A percentile compares a stretch with the other conserved stretches of the same genome.
Conservation (phyloP, 2,888 invertebrate genomes). For the Amiota communis region DNA sequence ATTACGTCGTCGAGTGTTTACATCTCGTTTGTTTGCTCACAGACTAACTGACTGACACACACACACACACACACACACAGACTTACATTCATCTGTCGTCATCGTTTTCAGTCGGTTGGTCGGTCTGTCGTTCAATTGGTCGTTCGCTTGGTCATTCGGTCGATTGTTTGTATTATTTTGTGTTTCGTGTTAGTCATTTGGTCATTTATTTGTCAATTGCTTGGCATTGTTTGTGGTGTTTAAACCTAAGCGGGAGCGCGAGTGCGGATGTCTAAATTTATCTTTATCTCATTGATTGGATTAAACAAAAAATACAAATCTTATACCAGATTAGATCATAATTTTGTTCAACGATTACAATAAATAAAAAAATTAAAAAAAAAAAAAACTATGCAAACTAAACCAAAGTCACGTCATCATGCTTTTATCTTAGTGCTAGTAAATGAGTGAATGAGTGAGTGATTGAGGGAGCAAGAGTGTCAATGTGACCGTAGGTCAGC, state of each 20-base stretch:
- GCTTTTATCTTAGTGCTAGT: too few species aligned
- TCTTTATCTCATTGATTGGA: too few species aligned
- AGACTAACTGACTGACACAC: not conserved
- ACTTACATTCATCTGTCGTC: slow-evolving; percentile 31
- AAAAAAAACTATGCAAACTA: not conserved
- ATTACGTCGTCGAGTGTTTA: too few species aligned
- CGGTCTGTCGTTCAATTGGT: not conserved
- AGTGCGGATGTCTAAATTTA: too few species aligned
- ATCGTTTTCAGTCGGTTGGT: too few species aligned
- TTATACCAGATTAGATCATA: not conserved
- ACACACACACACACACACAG: slow-evolving; percentile 19
- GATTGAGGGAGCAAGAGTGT: too few species aligned
- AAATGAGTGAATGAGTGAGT: too few species aligned
- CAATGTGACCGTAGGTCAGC: not conserved
- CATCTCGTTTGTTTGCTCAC: not conserved
- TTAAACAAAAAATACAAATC: too few species aligned
- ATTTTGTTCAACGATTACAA: not conserved
- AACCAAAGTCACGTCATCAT: too few species aligned
- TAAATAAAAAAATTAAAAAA: not conserved
- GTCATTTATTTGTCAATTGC: too few species aligned
- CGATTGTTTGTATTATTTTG: not conserved
- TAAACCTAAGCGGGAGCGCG: not conserved
- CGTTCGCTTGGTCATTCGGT: not conserved
- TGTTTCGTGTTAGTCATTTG: too few species aligned
- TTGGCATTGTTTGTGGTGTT: slow-evolving; percentile 35